A percentile compares a stretch with the other conserved stretches of the same genome.
Conservation (phyloP, 2,113 vertebrate species). For the Oophaga pumilio region DNA sequence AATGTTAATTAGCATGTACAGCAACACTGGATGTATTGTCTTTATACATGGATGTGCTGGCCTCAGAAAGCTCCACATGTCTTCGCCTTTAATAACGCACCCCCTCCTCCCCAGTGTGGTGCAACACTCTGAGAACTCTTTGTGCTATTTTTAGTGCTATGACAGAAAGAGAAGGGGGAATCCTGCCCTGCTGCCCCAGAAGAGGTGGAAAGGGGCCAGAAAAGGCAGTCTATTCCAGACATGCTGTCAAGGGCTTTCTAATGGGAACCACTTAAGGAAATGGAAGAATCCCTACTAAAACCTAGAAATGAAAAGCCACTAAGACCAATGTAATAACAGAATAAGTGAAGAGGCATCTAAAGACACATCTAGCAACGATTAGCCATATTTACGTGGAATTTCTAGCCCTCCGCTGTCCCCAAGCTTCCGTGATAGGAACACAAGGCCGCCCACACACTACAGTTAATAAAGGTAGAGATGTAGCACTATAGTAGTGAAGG, state of each 20-base stretch:
- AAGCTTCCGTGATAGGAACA: neutral
- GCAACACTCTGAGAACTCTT: slow-evolving; percentile 8
- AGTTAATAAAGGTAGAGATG: neutral
- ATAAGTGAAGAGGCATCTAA: neutral
- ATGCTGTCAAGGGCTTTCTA: neutral
- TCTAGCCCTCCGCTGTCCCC: neutral
- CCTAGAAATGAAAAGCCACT: neutral
- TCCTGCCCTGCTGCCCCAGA: slow-evolving; percentile 29
- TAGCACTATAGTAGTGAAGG: neutral
- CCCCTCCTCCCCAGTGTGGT: neutral
- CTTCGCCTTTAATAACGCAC: neutral
- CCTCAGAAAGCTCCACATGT: neutral
- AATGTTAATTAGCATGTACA: too few relatives aligned
- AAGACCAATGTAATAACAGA: neutral
- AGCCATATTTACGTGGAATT: neutral
- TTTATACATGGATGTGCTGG: neutral
- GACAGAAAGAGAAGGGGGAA: slow-evolving; percentile 15
- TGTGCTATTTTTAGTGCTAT: slow-evolving; percentile 32
- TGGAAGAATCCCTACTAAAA: neutral
- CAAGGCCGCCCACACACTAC: neutral
- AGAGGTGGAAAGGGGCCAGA: slow-evolving; percentile 4
- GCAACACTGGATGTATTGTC: too few relatives aligned
- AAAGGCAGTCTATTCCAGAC: neutral
- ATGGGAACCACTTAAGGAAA: neutral
- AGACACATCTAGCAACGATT: neutral